Percentiles rank a stretch among this genome's conserved stretches.
Conservation (phyloP, 1,140 invertebrate genomes). For the Platyscapa corneri region DNA sequence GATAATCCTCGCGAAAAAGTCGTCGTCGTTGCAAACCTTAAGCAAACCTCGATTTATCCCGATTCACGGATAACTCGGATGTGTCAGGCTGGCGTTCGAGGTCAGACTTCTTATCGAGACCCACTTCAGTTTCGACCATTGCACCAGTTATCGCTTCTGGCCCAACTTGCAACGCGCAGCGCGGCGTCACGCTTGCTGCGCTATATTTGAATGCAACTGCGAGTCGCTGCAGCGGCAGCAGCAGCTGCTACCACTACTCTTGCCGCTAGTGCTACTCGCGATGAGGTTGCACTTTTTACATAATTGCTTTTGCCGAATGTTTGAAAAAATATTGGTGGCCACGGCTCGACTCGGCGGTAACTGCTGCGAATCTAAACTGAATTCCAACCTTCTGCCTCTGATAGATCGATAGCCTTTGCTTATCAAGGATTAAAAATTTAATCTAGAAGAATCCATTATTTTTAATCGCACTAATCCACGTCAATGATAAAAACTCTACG, state of each 20-base stretch:
- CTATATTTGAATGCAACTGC: background rate
- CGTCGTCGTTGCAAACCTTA: background rate
- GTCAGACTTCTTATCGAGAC: conserved; percentile 44
- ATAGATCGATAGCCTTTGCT: too few species aligned
- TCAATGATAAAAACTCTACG: too few species aligned
- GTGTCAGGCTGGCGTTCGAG: conserved; percentile 27
- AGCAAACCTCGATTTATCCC: background rate
- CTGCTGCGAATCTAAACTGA: too few species aligned
- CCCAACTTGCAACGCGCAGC: background rate
- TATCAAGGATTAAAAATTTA: background rate
- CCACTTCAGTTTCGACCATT: conserved; percentile 48
- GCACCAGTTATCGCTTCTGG: conserved; percentile 48
- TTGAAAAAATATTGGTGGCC: background rate
- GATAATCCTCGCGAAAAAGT: too few species aligned
- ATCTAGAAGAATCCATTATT: background rate
- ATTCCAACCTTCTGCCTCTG: too few species aligned
- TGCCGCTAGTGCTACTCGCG: background rate
- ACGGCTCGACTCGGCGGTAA: background rate
- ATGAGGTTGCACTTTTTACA: background rate
- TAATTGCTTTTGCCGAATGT: background rate
- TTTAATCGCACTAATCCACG: too few species aligned
- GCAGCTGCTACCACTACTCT: too few species aligned
- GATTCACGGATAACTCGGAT: conserved; percentile 5
- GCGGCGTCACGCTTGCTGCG: background rate
- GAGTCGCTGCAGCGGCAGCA: background rate